Evolutionary conservation across 92 coral and sea anemone genomes (phyloP), one percentile per base, ranked within the genome.

Genomic region (Actinostola sp.): DNA sequence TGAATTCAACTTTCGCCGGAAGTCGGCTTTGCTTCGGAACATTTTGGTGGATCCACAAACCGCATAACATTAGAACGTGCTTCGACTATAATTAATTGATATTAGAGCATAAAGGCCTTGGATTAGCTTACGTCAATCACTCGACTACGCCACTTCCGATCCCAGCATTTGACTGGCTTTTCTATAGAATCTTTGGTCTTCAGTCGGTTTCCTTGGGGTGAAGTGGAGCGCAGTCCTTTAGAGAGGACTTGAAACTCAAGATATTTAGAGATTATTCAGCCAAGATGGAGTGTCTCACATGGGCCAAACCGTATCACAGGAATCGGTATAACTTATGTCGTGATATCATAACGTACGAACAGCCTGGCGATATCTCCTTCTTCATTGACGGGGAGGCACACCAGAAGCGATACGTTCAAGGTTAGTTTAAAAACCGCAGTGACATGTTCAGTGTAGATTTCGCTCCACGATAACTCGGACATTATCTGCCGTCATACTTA

Each of bases 111-210:
- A 38, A 20, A 50, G 31, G 61, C 4, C 26, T 16, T 29, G 63
- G 61, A 30, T 48, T 51, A 30, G 16, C 19, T 51, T 48, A 68
- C 63, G 74, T 51, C 74, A 51, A 50, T 33, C 61, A 50, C 14
- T 66, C 33, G 61, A 31, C 61, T 51, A 26, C 73, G 43, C 36
- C 73, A 68, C 43, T 49, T 68, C 73, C 73, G 73, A 68, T 68
- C 25, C 64, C 33, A 17, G 48, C 17, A 33, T 61, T 61, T 19
- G 66, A 61, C 36, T 31, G 57, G 46, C n/a, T 48, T 66, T 46
- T 35, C 41, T 45, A 0, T 30, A 16, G 11, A 5, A 66, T 6
- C 27, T 30, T 20, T 54, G 42, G 42, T 36, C 11, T 54, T 27
- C 31, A 54, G 1, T 57, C 29, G 63, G 15, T 57, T 57, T 57